Base-by-base conservation (phyloP, 2,888 invertebrate genomes). In the Xestia sexstrigata region DNA sequence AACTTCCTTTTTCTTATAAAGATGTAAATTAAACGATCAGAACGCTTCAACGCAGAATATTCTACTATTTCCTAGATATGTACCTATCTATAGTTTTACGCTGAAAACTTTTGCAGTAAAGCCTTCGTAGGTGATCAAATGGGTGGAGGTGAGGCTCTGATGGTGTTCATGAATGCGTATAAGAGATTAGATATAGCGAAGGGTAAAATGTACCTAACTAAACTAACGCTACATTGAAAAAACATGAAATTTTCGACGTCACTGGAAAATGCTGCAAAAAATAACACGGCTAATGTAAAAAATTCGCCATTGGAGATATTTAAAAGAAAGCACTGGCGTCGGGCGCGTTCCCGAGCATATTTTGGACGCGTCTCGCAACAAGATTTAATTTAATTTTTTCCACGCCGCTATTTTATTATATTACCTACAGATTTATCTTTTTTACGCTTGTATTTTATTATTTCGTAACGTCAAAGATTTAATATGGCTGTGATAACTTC, bases 341-440 rank as follows among this genome's bases (percentile, higher is more conserved):
- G 70, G 87, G 89, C 88, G 87, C 76, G 82, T 89, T 81, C 79
- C 70, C 75, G 78, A 78, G 79, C 81, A 89, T 86, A 89, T 90
- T 89, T 87, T 75, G 81, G 84, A 76, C 87, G 87, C 86, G 83
- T 85, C 87, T 82, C 85, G 76, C 86, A 72, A 85, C 83, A 88
- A 88, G 87, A 91, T 90, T 91, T 90, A 91, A 91, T 91, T 92
- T 88, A 86, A 83, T 86, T 83, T 83, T 89, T 91, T 88, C 87
- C 88, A 84, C 78, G 84, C 75, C 85, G 86, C 82, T 87, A 88
- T 90, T 89, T 89, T 88, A 90, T 92, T 90, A 91, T 88, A 91
- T 90, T 89, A 81, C 81, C 81, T 58, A 86, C 85, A 81, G 76
- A 74, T 82, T 88, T 87, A 88, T 90, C 86, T 89, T 91, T 90